Base-by-base conservation (phyloP, 2,888 invertebrate genomes). In the Cryptocephalus primarius region DNA sequence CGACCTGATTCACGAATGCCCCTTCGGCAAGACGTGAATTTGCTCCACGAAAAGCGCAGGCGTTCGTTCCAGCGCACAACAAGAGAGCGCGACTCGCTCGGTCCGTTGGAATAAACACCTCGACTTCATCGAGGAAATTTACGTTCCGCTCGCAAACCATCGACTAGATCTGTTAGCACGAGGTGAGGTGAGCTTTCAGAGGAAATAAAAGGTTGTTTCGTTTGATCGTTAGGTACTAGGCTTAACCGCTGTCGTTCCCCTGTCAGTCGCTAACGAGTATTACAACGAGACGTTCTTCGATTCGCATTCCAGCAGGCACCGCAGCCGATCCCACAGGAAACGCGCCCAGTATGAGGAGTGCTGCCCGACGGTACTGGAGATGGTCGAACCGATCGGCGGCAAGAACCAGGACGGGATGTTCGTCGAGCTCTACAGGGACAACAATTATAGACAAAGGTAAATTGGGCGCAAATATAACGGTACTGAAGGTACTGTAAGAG, bases 301-400 rank as follows among this genome's bases (percentile, higher is more conserved):
- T 51, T 57, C 55, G 53, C 53, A 62, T 47, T 50, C 55, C 46
- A 64, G 60, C 56, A 62, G 63, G 47, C 60, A 57, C 58, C 51
- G 55, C 46, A 47, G 54, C 42, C 57, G 50, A 53, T 50, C 57
- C 43, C 50, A 54, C 43, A 49, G 42, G 31, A 39, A 40, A 14
- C 14, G 9, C 1, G 31, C 33, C 33, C 40, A 41, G 33, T 9
- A 42, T 32, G 40, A 43, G 43, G 44, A 42, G 44, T 91, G 91
- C 71, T 91, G 90, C 69, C 90, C 89, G 39, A 80, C 85, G 32
- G 77, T 83, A 43, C 74, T 80, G 59, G 85, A 87, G 68, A 83
- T 85, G 78, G 80, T 84, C 53, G 81, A 83, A 62, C 88, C 88
- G 43, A 75, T 76, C 51, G 87, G 85, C 44, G 90, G 89, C 55